Evolutionary conservation across 1,140 invertebrate genomes (phyloP).

Genomic region (Leguminivora glycinivorella): DNA sequence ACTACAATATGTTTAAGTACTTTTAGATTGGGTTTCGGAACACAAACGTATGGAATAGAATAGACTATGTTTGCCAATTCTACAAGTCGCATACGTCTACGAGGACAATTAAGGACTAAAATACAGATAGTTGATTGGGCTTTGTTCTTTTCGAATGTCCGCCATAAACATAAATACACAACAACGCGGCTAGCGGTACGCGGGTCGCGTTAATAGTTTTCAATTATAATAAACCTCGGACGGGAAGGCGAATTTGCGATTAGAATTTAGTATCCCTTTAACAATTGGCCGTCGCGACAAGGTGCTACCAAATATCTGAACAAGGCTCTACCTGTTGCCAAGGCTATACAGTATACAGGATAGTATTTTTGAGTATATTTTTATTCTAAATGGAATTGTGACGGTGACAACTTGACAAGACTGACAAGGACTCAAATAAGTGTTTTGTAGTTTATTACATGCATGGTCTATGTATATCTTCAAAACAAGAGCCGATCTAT

Average conservation of each 20-base stretch:
- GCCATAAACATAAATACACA: conserved; percentile 10
- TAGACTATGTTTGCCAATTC: not conserved
- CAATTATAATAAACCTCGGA: conserved; percentile 7
- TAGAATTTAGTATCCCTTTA: not conserved
- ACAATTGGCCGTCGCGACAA: not conserved
- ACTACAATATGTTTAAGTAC: no score
- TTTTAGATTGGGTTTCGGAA: not conserved
- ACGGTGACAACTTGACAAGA: not conserved
- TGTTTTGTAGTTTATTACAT: no score
- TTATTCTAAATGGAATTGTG: no score
- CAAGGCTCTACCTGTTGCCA: not conserved
- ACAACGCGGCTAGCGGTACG: not conserved
- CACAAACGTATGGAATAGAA: not conserved
- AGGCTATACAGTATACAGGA: not conserved
- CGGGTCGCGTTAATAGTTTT: not conserved
- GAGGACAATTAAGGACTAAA: conserved; percentile 27
- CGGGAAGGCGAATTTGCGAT: not conserved
- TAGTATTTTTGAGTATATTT: not conserved
- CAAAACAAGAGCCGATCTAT: no score
- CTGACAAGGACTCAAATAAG: no score
- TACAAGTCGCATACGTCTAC: not conserved
- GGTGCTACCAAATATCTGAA: not conserved
- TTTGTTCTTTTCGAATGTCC: conserved; percentile 19
- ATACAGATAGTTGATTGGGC: conserved; percentile 19
- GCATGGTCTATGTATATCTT: no score